Percentiles rank a stretch among this genome's conserved stretches.
phyloP scores from a whole-genome alignment of 2,797 vertebrate genomes.

The Poecilia wingei region DNA sequence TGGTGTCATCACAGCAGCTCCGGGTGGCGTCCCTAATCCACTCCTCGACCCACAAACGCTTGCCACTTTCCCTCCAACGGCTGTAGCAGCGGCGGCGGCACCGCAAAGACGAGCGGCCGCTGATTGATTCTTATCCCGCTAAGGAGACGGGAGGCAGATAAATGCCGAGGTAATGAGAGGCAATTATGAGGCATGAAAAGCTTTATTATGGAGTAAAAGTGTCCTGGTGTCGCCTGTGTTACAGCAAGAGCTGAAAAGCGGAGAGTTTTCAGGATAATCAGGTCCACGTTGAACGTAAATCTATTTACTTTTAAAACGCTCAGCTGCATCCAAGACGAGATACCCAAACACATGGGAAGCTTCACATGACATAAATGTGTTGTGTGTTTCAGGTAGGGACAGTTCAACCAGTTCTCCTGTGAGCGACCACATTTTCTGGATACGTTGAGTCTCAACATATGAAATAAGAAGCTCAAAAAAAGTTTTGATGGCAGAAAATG shows the following conservation, averaged over 20 bases:
- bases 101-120: constrained; percentile 33
- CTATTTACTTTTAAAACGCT: constrained; percentile 10
- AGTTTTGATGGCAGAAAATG: not conserved
- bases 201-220: constrained; percentile 62
- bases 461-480: not conserved
- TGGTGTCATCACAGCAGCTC: constrained; percentile 75
- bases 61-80: constrained; percentile 51
- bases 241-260: constrained; percentile 5
- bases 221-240: constrained; percentile 24
- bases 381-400: not conserved
- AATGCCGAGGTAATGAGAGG: constrained; percentile 73
- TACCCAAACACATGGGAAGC: not conserved
- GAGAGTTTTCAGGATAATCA: constrained; percentile 32
- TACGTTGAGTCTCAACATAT: not conserved
- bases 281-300: not conserved
- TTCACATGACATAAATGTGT: not conserved
- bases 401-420: not conserved
- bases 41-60: constrained; percentile 41
- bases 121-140: constrained; percentile 76
- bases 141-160: constrained; percentile 72
- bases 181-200: constrained; percentile 71
- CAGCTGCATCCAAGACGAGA: not conserved
- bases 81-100: not conserved
- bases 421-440: not conserved
- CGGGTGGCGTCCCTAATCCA: constrained; percentile 71